Evolutionary conservation across 2,113 vertebrate genomes (phyloP), one percentile per base, ranked within the genome.

Genomic region (Potamarius usumacintae): DNA sequence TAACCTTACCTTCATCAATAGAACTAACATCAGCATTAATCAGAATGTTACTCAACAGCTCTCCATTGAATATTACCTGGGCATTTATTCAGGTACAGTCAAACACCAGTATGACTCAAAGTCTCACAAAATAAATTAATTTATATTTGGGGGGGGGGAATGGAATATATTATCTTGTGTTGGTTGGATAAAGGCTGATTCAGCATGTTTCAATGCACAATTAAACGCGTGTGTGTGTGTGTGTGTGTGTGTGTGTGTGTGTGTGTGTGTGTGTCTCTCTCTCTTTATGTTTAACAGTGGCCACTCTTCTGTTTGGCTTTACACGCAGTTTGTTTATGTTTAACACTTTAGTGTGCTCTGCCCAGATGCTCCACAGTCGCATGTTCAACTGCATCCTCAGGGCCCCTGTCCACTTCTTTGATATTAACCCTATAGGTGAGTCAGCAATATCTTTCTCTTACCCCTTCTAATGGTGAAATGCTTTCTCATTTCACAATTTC

Each of bases 401-500:
- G 87, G 96, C 97, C 3, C 97, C 96, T 0, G 96, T 98, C 14
- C 92, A 95, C 90, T 99, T 99, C 94, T 99, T 99, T 85, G 98
- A 99, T 89, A 93, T 96, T 93, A 99, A 99, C 91, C 98, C 98
- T 9, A 96, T 98, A 17, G 98, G 98, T 99, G 91, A 96, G 97
- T 89, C 12, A 30, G n/a, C 30, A 71, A 1, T 4, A 10, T 30
- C 4, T 52, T 83, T 78, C 76, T 78, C 50, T 27, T 30, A 0
- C 6, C 30, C 17, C 42, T 62, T 83, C 9, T 17, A 15, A 69
- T 50, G 14, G n/a, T 84, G n/a, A 7, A 84, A 58, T 34, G 42
- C 11, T 15, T 57, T 22, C 17, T 74, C 18, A 22, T 48, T 22
- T 48, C 30, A 42, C 42, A 77, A 2, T 55, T 57, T 27, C 8